Base-by-base conservation (phyloP, 2,888 invertebrate genomes). In the Copidosoma aretas region DNA sequence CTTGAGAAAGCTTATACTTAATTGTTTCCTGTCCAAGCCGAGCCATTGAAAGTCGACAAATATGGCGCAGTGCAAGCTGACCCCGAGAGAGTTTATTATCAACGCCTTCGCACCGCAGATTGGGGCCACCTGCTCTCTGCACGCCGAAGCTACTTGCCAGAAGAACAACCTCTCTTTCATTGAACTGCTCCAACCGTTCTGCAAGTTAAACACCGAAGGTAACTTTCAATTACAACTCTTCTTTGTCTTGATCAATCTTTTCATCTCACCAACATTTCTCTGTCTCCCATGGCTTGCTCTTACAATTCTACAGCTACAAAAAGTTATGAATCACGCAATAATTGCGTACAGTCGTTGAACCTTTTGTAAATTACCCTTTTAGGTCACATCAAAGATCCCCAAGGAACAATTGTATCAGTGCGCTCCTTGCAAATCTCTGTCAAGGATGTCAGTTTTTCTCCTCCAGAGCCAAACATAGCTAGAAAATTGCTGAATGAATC, bases 131-230 rank as follows among this genome's bases (percentile, higher is more conserved):
- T 91, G 92, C 79, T 95, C 94, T 79, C 86, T 90, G 53, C 89
- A 90, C 82, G 97, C 94, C 15, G 94, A 96, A 78, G 88, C 90
- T 78, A 86, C 93, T 67, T 94, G 96, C 79, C 90, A 91, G 75
- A 95, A 95, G 81, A 97, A 97, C 84, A 95, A 96, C 85, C 86
- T 98, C 71, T 90, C 92, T 46, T 95, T 97, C 81, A 91, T 92
- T 64, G 95, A 97, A 85, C 84, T 98, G 72, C 85, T 97, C 64
- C 95, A 95, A 82, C 97, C 97, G 0, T 98, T 97, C 83, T 90
- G 92, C 82, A 88, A 89, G 82, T 81, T 92, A 79, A 89, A 88
- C 75, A 88, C 88, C 73, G 93, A 94, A 87, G 90, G 92, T 92
- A 85, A 14, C 43, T 46, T 46, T 46, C 1, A 41, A 41, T 41